A percentile compares a stretch with the other conserved stretches of the same genome.
phyloP scores from a whole-genome alignment of 2,797 vertebrate species.

The Acanthurus lineatus region DNA sequence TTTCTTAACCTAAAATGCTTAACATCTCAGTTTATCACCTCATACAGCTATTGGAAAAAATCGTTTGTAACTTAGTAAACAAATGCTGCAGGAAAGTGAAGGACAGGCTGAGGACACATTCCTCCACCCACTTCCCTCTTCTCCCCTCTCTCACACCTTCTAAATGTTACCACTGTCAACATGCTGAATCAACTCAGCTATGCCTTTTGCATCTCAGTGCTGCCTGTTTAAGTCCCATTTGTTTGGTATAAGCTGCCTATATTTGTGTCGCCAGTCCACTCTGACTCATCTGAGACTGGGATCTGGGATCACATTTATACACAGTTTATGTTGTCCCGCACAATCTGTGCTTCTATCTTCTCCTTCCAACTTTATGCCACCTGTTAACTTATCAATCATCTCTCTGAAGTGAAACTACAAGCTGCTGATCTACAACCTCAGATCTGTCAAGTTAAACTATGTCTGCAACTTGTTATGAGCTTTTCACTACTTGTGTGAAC shows the following conservation, averaged over 20 bases:
- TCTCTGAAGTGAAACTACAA: background rate
- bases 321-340: background rate
- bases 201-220: background rate
- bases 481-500: background rate
- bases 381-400: constrained; percentile 32
- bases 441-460: background rate
- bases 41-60: background rate
- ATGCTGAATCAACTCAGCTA: constrained; percentile 39
- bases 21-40: background rate
- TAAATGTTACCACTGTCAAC: constrained; percentile 65
- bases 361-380: constrained; percentile 15
- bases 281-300: constrained; percentile 5
- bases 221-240: background rate
- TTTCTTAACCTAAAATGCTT: background rate
- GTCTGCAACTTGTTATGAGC: background rate
- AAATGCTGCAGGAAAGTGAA: constrained; percentile 33
- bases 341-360: constrained; percentile 3
- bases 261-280: constrained; percentile 22
- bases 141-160: constrained; percentile 55
- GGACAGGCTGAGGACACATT: constrained; percentile 50
- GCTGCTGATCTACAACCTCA: background rate
- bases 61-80: constrained; percentile 10
- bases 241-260: constrained; percentile 6
- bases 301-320: constrained; percentile 15
- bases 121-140: background rate